These are phyloP conservation scores for Myodes glareolus DNA, from an alignment of 2,113 vertebrate genomes.

Conservation along the genomic window DNA sequence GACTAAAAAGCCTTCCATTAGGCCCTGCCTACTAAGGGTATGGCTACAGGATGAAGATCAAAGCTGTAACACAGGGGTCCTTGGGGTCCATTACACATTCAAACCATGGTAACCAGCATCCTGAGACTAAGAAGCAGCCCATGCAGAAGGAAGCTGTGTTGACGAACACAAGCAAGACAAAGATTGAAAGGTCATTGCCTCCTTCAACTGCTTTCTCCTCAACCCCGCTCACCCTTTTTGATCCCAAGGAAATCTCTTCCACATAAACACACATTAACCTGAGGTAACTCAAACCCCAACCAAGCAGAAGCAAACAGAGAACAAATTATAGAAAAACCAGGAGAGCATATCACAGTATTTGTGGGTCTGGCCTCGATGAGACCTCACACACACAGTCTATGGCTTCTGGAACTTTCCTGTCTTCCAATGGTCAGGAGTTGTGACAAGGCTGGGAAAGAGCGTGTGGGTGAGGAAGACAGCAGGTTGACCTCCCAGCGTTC, in stretches of 20 bases:
- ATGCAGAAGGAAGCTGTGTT: background rate
- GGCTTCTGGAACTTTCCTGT: background rate
- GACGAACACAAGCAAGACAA: background rate
- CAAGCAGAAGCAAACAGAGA: constrained; percentile 1
- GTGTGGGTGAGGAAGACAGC: background rate
- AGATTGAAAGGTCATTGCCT: background rate
- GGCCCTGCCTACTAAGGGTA: background rate
- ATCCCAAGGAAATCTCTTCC: background rate
- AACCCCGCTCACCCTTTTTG: background rate
- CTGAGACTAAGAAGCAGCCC: background rate
- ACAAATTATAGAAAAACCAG: background rate
- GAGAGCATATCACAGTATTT: background rate
- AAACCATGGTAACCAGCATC: background rate
- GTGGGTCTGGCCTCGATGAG: background rate
- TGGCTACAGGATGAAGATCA: background rate
- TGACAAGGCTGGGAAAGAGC: background rate
- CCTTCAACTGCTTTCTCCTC: background rate
- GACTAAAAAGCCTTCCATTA: background rate
- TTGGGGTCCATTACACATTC: background rate
- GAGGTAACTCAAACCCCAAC: background rate
- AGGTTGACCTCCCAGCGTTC: background rate
- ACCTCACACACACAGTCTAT: background rate
- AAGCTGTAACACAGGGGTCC: background rate
- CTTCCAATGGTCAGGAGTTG: background rate
- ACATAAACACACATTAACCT: background rate